Base-by-base conservation (phyloP, 2,888 invertebrate species). In the Cartodere bifasciata region DNA sequence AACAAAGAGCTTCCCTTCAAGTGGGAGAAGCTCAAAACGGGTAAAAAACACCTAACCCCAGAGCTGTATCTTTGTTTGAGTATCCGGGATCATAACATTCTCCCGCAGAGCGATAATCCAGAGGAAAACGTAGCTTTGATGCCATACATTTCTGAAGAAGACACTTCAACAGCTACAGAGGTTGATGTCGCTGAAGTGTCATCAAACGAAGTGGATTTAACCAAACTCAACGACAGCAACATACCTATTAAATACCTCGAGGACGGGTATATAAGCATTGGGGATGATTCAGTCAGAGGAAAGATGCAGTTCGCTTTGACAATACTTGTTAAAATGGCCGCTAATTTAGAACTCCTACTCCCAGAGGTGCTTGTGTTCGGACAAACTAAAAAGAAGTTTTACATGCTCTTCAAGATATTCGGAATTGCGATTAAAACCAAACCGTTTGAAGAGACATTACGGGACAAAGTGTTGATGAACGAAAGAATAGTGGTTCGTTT, bases 11-110 rank as follows among this genome's bases (percentile, higher is more conserved):
- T 68, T 1, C 67, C 65, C 37, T 62, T 68, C 36, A 56, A 67
- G 35, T 78, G 76, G 77, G 69, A 74, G 39, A 68, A 68, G 40
- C 49, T 78, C 3, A 60, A 39, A 43, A 4, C 6, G 6, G 48
- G 49, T 31, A 51, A 48, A 29, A 45, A 48, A 15, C 47, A 46
- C 21, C 64, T 65, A 34, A 70, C 70, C 39, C 77, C 77, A 1
- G 75, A 76, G 50, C 53, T 78, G 4, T 58, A 68, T 32, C 53
- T 77, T 33, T 67, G 70, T 23, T 56, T 76, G 13, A 63, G 71
- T 0, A 60, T 78, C 13, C 66, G 73, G 41, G 74, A 74, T 37
- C 66, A 71, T 41, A 40, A 10, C 10, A 7, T 23, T 11, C 7
- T 6, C 31, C 22, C 58, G 6, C 58, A 54, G 35, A 62, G 58